Evolutionary conservation across 2,797 vertebrate genomes (phyloP).

Genomic region (Naso thynnoides): DNA sequence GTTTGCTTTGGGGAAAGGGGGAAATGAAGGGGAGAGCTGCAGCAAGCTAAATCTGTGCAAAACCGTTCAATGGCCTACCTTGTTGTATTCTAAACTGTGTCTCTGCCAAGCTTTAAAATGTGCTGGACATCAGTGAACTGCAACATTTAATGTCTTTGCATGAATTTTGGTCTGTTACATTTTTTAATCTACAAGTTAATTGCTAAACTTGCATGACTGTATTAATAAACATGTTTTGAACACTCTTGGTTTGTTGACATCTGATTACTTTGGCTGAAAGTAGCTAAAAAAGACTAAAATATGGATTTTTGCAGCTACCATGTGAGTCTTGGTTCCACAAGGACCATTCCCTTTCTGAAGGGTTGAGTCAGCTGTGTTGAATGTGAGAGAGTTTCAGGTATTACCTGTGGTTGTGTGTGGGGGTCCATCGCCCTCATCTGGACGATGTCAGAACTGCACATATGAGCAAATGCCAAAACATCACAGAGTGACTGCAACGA

Average conservation of each 20-base stretch:
- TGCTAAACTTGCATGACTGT: constrained; percentile 7
- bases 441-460: constrained; percentile 72
- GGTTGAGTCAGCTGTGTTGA: constrained; percentile 56
- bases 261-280: constrained; percentile 30
- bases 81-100: constrained; percentile 72
- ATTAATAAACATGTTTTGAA: constrained; percentile 13
- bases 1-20: constrained; percentile 79
- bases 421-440: constrained; percentile 79
- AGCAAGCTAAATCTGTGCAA: constrained; percentile 66
- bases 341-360: constrained; percentile 83
- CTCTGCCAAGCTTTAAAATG: constrained; percentile 60
- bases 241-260: constrained; percentile 10
- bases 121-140: constrained; percentile 42
- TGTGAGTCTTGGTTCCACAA: constrained; percentile 91
- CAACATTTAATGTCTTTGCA: constrained; percentile 23
- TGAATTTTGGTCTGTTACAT: constrained; percentile 5
- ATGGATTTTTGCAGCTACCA: constrained; percentile 82
- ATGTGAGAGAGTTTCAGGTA: constrained; percentile 64
- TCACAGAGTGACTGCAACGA: constrained; percentile 10
- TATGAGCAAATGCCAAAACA: constrained; percentile 4
- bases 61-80: constrained; percentile 77
- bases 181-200: not conserved
- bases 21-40: constrained; percentile 57
- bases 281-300: constrained; percentile 49
- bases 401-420: constrained; percentile 74